A percentile compares a stretch with the other conserved stretches of the same genome.
phyloP scores from a whole-genome alignment of 2,113 vertebrate genomes.

The Antechinus stuartii region DNA sequence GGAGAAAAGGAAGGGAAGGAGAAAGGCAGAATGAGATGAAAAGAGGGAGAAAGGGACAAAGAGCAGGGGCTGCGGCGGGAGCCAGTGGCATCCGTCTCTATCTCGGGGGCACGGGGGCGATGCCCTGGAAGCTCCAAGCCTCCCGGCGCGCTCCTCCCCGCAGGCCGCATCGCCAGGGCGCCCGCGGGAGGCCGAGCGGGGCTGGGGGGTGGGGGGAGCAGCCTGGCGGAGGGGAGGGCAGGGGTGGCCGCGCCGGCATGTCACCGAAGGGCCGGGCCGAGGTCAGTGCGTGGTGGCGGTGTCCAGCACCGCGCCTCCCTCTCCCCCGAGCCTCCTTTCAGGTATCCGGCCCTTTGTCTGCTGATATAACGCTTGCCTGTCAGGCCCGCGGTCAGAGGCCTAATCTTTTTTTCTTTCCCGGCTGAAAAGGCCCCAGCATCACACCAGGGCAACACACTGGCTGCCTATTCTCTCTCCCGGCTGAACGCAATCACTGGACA shows the following conservation, averaged over 20 bases:
- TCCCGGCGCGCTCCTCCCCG: not conserved
- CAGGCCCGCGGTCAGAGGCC: constrained; percentile 89
- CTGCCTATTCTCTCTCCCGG: constrained; percentile 91
- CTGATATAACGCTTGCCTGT: constrained; percentile 87
- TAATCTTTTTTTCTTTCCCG: constrained; percentile 88
- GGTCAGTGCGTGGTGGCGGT: constrained; percentile 81
- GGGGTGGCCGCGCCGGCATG: constrained; percentile 71
- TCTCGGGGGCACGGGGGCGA: constrained; percentile 8
- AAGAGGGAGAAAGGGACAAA: not conserved
- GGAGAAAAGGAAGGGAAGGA: not conserved
- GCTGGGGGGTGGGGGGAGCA: not conserved
- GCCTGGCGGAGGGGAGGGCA: constrained; percentile 47
- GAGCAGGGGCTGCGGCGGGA: not conserved
- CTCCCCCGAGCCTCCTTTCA: constrained; percentile 87
- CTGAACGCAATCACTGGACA: constrained; percentile 96
- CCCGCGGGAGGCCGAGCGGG: not conserved
- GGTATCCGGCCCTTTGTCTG: constrained; percentile 92
- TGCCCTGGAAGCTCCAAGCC: not conserved
- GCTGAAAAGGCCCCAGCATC: constrained; percentile 90
- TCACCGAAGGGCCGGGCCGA: constrained; percentile 73
- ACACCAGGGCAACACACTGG: constrained; percentile 88
- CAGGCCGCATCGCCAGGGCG: constrained; percentile 19
- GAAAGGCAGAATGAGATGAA: not conserved
- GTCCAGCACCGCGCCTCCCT: constrained; percentile 82
- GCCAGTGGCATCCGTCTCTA: not conserved